A percentile compares a stretch with the other conserved stretches of the same genome.
Conservation (phyloP, 2,113 vertebrate genomes). For the Python bivittatus region DNA sequence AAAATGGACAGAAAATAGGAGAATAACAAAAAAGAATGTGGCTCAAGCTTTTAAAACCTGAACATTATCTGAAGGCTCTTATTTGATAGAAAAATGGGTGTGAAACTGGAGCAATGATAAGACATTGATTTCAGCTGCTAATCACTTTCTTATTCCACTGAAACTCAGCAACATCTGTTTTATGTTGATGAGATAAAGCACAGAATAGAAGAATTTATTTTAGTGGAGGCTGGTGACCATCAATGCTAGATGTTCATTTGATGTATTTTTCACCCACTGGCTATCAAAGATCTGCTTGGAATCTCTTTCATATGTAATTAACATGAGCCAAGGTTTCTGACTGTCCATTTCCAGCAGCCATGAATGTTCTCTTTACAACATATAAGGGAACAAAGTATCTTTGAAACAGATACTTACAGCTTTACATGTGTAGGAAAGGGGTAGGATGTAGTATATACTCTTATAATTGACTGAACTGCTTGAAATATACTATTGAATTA, state of each 20-base stretch:
- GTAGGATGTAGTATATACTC: constrained; percentile 38
- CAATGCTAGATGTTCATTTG: neutral
- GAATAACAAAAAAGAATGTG: neutral
- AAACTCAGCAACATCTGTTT: neutral
- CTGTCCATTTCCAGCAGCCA: constrained; percentile 37
- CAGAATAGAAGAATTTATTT: neutral
- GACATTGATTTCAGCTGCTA: neutral
- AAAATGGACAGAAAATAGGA: constrained; percentile 24
- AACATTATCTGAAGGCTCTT: constrained; percentile 38
- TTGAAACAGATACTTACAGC: constrained; percentile 39
- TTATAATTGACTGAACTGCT: constrained; percentile 51
- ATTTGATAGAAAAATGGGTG: constrained; percentile 43
- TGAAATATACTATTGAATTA: constrained; percentile 70
- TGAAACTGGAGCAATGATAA: constrained; percentile 54
- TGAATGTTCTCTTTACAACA: constrained; percentile 26
- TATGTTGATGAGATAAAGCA: neutral
- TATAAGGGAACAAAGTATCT: constrained; percentile 47
- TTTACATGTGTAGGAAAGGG: constrained; percentile 28
- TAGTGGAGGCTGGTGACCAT: neutral
- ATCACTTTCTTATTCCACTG: neutral
- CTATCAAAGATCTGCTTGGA: constrained; percentile 7
- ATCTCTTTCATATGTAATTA: constrained; percentile 55
- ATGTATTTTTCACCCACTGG: neutral
- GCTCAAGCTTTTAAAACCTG: constrained; percentile 9
- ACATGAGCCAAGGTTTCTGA: constrained; percentile 14